Percentiles rank a stretch among this genome's conserved stretches.
These are phyloP conservation scores for Scaeva pyrastri DNA, from an alignment of 2,888 invertebrate genomes.

Conservation along the genomic window DNA sequence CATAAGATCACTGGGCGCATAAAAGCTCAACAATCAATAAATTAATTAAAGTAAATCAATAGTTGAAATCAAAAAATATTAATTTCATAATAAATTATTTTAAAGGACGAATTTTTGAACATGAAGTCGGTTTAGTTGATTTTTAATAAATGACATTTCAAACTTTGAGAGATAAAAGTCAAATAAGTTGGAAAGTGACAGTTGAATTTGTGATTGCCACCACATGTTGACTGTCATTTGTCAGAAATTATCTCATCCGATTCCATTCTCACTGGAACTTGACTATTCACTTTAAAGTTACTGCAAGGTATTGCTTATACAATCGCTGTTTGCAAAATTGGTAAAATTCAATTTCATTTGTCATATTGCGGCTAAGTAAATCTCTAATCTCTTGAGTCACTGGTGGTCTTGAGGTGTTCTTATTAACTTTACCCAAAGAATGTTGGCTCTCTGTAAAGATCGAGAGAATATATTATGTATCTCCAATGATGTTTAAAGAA, in stretches of 20 bases:
- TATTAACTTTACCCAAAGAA: conserved; percentile 79
- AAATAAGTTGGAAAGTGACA: too few species aligned
- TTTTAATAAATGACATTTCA: too few species aligned
- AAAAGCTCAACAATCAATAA: neutral
- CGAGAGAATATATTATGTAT: neutral
- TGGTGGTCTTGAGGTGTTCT: conserved; percentile 92
- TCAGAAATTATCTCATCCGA: too few species aligned
- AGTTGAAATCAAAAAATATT: neutral
- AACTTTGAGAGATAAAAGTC: too few species aligned
- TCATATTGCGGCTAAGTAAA: conserved; percentile 92
- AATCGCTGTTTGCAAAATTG: conserved; percentile 93
- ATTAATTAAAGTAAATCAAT: neutral
- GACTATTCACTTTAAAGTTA: neutral
- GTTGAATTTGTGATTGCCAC: too few species aligned
- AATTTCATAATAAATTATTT: too few species aligned
- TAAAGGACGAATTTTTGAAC: too few species aligned
- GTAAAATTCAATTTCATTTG: conserved; percentile 94
- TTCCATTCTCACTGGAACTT: too few species aligned
- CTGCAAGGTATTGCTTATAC: conserved; percentile 90
- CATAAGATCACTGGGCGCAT: conserved; percentile 37
- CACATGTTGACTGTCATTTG: too few species aligned
- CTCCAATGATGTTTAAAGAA: neutral
- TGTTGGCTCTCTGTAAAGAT: conserved; percentile 47
- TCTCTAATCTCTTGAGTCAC: conserved; percentile 92
- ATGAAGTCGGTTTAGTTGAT: too few species aligned